Percentiles rank a stretch among this genome's conserved stretches.
Conservation (phyloP, 1,140 invertebrate species). For the Drosophila takahashii region DNA sequence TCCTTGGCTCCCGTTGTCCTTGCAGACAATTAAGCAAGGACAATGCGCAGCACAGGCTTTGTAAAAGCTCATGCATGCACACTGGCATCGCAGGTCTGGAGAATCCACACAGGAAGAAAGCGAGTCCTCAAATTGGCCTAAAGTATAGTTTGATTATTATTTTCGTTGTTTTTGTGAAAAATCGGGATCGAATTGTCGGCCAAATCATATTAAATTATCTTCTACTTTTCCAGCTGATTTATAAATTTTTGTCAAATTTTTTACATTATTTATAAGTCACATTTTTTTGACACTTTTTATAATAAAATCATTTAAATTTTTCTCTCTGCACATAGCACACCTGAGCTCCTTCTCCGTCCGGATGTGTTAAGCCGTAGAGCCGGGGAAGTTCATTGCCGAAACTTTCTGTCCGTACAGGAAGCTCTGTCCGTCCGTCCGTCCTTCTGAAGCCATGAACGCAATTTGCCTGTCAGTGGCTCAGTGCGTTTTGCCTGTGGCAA, state of each 20-base stretch:
- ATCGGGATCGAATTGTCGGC: too few relatives aligned
- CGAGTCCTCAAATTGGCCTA: background rate
- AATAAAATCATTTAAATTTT: too few relatives aligned
- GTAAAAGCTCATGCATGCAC: constrained; percentile 50
- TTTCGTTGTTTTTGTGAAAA: too few relatives aligned
- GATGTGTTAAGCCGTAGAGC: constrained; percentile 64
- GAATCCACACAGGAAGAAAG: constrained; percentile 15
- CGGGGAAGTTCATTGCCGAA: constrained; percentile 77
- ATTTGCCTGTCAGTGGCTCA: constrained; percentile 50
- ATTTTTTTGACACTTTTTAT: too few relatives aligned
- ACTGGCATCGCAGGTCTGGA: constrained; percentile 14
- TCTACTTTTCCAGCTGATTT: too few relatives aligned
- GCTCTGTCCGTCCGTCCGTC: constrained; percentile 10
- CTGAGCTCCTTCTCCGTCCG: constrained; percentile 12
- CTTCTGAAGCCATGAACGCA: constrained; percentile 45
- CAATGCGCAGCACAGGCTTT: constrained; percentile 62
- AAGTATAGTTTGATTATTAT: background rate
- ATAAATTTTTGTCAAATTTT: too few relatives aligned
- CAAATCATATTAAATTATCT: too few relatives aligned
- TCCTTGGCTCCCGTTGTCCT: constrained; percentile 56
- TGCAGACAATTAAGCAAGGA: constrained; percentile 80
- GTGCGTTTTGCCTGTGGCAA: constrained; percentile 58
- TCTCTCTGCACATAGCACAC: constrained; percentile 10
- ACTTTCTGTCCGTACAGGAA: constrained; percentile 60
- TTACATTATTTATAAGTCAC: too few relatives aligned